A percentile compares a stretch with the other conserved stretches of the same genome.
phyloP scores from a whole-genome alignment of 2,888 invertebrate species.

The Calameuta idolon region DNA sequence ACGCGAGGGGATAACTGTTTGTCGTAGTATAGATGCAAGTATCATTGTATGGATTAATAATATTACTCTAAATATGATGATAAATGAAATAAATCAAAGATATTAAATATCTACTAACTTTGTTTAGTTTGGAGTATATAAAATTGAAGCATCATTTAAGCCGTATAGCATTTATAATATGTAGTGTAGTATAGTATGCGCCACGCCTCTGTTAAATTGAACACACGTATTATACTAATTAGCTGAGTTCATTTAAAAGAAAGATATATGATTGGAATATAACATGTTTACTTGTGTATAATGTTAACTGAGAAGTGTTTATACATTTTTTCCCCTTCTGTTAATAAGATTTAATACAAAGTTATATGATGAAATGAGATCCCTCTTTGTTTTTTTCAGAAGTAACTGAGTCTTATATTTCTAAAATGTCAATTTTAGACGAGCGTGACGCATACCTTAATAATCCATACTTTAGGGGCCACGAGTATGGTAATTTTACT shows the following conservation, averaged over 20 bases:
- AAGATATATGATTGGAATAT: background rate
- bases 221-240: background rate
- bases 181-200: constrained; percentile 23
- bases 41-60: background rate
- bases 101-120: background rate
- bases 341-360: background rate
- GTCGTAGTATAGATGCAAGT: background rate
- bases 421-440: constrained; percentile 74
- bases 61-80: background rate
- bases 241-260: background rate
- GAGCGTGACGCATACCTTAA: constrained; percentile 73
- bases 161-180: background rate
- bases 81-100: background rate
- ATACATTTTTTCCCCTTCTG: background rate
- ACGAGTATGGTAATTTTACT: constrained; percentile 80
- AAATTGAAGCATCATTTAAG: background rate
- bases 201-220: constrained; percentile 25
- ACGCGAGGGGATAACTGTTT: background rate
- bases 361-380: constrained; percentile 17
- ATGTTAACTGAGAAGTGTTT: background rate
- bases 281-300: background rate
- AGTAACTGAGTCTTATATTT: constrained; percentile 52
- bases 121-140: background rate
- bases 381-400: constrained; percentile 57
- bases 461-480: constrained; percentile 73